Evolutionary conservation across 37 sponge, comb jelly and placozoan genomes (phyloP), one percentile per base, ranked within the genome.

Genomic region (Aplysina aerophoba): DNA sequence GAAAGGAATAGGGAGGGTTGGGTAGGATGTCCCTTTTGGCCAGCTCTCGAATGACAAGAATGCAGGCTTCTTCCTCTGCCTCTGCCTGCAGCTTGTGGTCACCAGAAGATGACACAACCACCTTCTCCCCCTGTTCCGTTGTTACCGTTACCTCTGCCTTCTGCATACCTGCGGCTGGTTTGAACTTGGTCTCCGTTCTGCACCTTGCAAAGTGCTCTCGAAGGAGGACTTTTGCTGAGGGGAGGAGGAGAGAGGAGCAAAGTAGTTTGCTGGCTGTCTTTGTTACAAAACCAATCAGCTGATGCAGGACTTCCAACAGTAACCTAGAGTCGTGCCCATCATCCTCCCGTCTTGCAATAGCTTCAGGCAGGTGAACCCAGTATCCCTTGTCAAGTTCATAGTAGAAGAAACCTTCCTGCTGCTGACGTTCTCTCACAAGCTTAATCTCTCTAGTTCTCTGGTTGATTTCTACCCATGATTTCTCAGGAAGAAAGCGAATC

Each of bases 281-380:
- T 34, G 17, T 84, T 17, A 84, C 85, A 73, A 71, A 84, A 17
- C 22, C 0, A 73, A 84, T 28, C 59, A 84, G 74, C 59, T 84
- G 85, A 0, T 72, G 24, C 6, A 84, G 74, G n/a, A 84, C 85
- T 16, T 84, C 85, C 60, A 84, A 50, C 6, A 84, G 85, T 33
- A 84, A 27, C 59, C 85, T 69, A 21, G 22, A 21, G 1, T 11
- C 78, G 1, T 24, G 2, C 25, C 16, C 1, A 33, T 71, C 28
- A 27, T 5, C 34, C 82, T 81, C 37, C 3, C 24, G 50, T 34
- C 62, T 13, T n/a, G 25, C 21, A 21, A 40, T 22, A 11, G 14
- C 15, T 0, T 66, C 83, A 8, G 83, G 83, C 61, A 83, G 6
- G 15, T 83, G 44, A 37, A 83, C 20, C 83, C 83, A 83, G 67